Base-by-base conservation (phyloP, 1,140 invertebrate species). In the Aphelinus certus region DNA sequence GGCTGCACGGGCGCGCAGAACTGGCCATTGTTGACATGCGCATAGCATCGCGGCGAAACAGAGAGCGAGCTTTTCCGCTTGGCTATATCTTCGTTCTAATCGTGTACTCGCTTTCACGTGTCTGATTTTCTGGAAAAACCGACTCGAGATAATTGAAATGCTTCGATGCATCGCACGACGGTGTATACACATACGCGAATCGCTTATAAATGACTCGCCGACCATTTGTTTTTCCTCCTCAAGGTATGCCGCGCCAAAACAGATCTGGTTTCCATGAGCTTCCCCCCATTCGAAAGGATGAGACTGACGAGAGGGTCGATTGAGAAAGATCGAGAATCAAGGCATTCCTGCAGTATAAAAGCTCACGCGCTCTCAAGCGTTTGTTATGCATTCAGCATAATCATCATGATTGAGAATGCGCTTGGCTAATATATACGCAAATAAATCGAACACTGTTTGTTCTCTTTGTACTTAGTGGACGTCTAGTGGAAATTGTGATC, bases 391-490 rank as follows among this genome's bases (percentile, higher is more conserved):
- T 68, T 76, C 57, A 57, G 64, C 64, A 67, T 71, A 67, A 70
- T 71, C 45, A 73, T 72, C 45, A n/a, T 73, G 46, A 70, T 62
- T 77, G 67, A 58, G 73, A 80, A 80, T 80, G 77, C 65, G 77
- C 79, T 80, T 77, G 78, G 56, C 26, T 26, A 26, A 26, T 53
- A 53, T 53, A 53, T 53, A 53, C 51, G 4, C 4, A 9, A 0
- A 53, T 53, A 53, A 53, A 72, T n/a, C 55, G 45, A 76, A 71
- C 75, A 71, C 75, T 67, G 64, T 76, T 76, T 66, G 68, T 76
- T 76, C 48, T 65, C 47, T 61, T 62, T 7, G 26, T 26, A 26
- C 26, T 69, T 69, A 69, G 67, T 69, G 57, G 43, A 57, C 49
- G 42, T 64, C n/a, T 9, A 26, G 26, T 26, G 26, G 26, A 26